These are phyloP conservation scores for Brenthis daphne DNA, from an alignment of 2,888 invertebrate species.

Conservation along the genomic window DNA sequence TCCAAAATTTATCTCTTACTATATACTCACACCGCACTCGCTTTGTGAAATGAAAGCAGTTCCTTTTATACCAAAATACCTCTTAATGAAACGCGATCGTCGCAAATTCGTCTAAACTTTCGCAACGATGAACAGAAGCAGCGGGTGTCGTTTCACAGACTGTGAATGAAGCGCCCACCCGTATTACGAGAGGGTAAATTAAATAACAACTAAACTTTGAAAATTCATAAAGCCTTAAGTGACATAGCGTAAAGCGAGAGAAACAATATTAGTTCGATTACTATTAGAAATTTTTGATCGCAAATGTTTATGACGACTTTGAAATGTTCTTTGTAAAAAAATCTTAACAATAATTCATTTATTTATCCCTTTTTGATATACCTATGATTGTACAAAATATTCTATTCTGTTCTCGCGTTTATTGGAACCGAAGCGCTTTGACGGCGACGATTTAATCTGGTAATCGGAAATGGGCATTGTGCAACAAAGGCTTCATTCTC, in stretches of 20 bases:
- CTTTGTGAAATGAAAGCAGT: constrained; percentile 72
- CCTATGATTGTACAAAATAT: constrained; percentile 44
- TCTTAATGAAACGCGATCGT: constrained; percentile 76
- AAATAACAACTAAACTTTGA: constrained; percentile 75
- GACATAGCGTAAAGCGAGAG: constrained; percentile 47
- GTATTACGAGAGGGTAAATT: constrained; percentile 63
- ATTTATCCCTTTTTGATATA: constrained; percentile 4
- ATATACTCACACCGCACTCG: constrained; percentile 53
- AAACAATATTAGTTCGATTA: constrained; percentile 63
- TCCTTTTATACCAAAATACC: constrained; percentile 70
- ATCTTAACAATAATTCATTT: neutral
- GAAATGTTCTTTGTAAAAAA: constrained; percentile 33
- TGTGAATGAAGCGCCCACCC: constrained; percentile 48
- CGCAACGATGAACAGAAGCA: constrained; percentile 67
- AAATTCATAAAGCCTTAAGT: constrained; percentile 51
- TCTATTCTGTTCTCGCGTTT: constrained; percentile 52
- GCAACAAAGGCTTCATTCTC: constrained; percentile 77
- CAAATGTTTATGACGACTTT: constrained; percentile 58
- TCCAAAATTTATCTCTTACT: constrained; percentile 66
- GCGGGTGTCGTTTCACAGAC: constrained; percentile 63
- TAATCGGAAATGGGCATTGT: constrained; percentile 81
- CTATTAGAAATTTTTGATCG: constrained; percentile 64
- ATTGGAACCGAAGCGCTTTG: constrained; percentile 67
- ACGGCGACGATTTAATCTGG: constrained; percentile 77
- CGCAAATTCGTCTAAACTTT: constrained; percentile 76